A percentile compares a stretch with the other conserved stretches of the same genome.
phyloP scores from a whole-genome alignment of 2,797 vertebrate genomes.

The Tauraco hartlaubi region DNA sequence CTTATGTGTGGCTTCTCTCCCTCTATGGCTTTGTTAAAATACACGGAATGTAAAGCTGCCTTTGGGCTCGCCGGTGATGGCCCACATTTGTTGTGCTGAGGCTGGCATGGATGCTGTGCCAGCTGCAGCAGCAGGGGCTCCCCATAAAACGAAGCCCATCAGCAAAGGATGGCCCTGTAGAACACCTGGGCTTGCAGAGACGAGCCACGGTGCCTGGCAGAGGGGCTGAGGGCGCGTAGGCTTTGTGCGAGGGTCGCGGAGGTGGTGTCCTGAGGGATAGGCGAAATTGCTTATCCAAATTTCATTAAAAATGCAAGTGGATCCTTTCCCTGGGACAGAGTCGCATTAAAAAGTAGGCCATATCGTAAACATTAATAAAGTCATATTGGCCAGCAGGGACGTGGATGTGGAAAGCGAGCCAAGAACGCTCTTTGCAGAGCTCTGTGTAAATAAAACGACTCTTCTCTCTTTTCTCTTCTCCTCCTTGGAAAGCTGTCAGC shows the following conservation, averaged over 20 bases:
- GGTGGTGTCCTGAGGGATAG: neutral
- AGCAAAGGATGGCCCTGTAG: too few species aligned
- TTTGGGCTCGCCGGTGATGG: neutral
- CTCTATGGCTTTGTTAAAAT: neutral
- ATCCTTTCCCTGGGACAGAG: neutral
- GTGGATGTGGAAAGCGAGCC: neutral
- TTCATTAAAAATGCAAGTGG: slow-evolving; percentile 59
- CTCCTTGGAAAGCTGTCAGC: slow-evolving; percentile 9
- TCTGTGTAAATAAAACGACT: neutral
- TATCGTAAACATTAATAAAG: slow-evolving; percentile 30
- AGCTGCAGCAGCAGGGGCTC: neutral
- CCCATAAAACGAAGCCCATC: neutral
- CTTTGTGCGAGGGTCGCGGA: neutral
- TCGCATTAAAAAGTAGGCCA: neutral
- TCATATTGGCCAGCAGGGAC: slow-evolving; percentile 35
- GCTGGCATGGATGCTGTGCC: rapidly evolving
- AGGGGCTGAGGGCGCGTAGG: neutral
- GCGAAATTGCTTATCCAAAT: neutral
- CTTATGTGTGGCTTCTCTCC: neutral
- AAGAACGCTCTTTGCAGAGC: slow-evolving; percentile 37
- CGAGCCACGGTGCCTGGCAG: rapidly evolving
- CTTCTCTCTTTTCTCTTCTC: neutral
- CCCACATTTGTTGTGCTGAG: rapidly evolving
- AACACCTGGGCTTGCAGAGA: neutral
- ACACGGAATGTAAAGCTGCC: neutral